These are phyloP conservation scores for Patella caerulea DNA, from an alignment of 2,888 invertebrate species.

Conservation along the genomic window DNA sequence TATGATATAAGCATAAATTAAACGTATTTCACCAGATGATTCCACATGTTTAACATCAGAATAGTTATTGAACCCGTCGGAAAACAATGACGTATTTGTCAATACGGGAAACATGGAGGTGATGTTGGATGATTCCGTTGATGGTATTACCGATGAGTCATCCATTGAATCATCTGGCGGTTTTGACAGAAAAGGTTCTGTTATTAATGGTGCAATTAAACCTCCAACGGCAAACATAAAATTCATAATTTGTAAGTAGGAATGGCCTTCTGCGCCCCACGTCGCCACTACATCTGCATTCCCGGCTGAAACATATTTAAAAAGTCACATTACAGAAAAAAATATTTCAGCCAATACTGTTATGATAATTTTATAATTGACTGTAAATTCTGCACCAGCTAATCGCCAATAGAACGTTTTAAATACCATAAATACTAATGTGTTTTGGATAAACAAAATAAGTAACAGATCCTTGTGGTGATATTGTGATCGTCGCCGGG, in stretches of 20 bases:
- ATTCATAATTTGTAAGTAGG: slow-evolving; percentile 72
- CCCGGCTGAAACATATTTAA: slow-evolving; percentile 50
- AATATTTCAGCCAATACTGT: no score
- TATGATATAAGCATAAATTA: slow-evolving; percentile 40
- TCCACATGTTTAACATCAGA: neutral
- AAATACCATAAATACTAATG: no score
- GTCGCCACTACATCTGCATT: slow-evolving; percentile 68
- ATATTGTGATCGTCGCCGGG: no score
- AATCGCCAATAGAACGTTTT: no score
- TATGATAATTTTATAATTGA: no score
- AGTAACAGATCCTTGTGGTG: no score
- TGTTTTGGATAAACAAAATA: no score
- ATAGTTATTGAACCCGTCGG: slow-evolving; percentile 1
- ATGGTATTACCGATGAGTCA: neutral
- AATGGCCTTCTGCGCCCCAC: slow-evolving; percentile 68
- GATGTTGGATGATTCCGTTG: neutral
- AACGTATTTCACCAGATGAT: slow-evolving; percentile 20
- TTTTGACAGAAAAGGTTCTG: slow-evolving; percentile 69
- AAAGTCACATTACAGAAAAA: no score
- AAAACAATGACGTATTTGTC: neutral
- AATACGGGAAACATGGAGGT: neutral
- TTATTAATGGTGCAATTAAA: slow-evolving; percentile 71
- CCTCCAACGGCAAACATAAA: slow-evolving; percentile 72
- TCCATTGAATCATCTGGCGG: neutral
- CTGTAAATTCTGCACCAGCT: no score